Evolutionary conservation across 2,113 vertebrate genomes (phyloP).

Genomic region (Carassius auratus): DNA sequence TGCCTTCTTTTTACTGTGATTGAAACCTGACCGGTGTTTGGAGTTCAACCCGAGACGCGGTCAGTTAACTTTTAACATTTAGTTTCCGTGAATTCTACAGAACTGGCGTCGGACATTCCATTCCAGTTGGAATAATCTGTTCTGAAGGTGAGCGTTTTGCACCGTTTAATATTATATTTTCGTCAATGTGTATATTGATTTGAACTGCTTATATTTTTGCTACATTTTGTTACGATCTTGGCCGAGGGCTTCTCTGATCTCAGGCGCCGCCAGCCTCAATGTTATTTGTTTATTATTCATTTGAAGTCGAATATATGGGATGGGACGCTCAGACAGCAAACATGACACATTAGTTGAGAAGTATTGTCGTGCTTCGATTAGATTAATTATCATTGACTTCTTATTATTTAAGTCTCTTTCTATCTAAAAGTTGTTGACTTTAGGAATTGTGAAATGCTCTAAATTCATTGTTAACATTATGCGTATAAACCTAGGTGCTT

Average conservation of each 20-base stretch:
- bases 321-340: neutral
- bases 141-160: conserved; percentile 36
- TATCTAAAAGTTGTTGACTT: neutral
- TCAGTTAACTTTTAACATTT: conserved; percentile 27
- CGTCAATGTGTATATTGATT: neutral
- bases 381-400: neutral
- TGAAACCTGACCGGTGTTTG: neutral
- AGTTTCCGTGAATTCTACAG: neutral
- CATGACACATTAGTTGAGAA: neutral
- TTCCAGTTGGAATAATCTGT: neutral
- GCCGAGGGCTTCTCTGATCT: neutral
- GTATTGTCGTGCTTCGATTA: neutral
- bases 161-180: neutral
- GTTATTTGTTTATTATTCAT: neutral
- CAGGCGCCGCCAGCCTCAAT: neutral
- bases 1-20: neutral
- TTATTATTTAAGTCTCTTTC: neutral
- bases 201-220: neutral
- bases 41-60: neutral
- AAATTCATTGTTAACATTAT: neutral
- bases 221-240: neutral
- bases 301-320: neutral
- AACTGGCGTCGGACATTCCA: conserved; percentile 20
- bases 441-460: neutral
- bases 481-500: neutral